phyloP scores from a whole-genome alignment of 2,797 vertebrate species.

The Acanthornis magna region DNA sequence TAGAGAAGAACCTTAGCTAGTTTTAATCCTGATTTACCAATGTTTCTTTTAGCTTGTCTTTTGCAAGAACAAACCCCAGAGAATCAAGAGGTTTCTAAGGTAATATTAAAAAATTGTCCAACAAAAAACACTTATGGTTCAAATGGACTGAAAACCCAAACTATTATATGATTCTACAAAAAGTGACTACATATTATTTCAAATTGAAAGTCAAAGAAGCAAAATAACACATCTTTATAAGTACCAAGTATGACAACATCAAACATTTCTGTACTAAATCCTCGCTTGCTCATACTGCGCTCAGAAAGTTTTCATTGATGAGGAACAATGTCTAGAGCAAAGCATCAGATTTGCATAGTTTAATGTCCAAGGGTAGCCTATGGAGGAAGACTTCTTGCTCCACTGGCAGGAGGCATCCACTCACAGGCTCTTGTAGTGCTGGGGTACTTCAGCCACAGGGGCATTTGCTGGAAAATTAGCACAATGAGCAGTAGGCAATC shows the following conservation, averaged over 20 bases:
- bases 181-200: not conserved
- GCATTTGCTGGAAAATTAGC: not conserved
- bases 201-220: not conserved
- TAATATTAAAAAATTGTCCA: not conserved
- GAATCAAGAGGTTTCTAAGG: not conserved
- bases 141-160: not conserved
- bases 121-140: not conserved
- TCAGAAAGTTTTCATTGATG: not conserved
- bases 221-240: not conserved
- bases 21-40: not conserved
- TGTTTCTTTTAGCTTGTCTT: not conserved
- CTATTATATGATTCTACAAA: not conserved
- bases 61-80: not conserved
- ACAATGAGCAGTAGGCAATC: no score
- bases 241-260: not conserved
- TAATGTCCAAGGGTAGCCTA: not conserved
- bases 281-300: not conserved
- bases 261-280: not conserved
- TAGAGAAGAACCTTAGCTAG: not conserved
- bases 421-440: not conserved
- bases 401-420: not conserved
- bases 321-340: not conserved
- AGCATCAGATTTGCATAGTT: not conserved
- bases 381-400: not conserved
- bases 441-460: not conserved